Base-by-base conservation (phyloP, 2,797 vertebrate species). In the Rhyacichthys aspro region DNA sequence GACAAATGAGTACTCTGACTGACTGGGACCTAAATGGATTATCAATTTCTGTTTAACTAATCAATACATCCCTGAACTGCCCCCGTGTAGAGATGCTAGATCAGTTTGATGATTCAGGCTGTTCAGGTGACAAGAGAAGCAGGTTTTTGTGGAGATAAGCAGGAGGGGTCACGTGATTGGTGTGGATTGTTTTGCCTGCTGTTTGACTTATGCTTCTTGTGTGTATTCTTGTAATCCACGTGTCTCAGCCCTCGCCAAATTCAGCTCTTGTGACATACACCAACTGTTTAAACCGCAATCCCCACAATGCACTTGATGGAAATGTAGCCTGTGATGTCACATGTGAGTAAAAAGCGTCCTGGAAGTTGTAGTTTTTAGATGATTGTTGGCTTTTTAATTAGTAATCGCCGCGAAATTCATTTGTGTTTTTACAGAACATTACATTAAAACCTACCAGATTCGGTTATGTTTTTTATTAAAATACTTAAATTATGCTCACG, bases 211-310 rank as follows among this genome's bases (percentile, higher is more conserved):
- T 62, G 14, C 64, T 36, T 48, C 48, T 19, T 43, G 8, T 11
- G 15, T 55, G 45, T 55, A n/a, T 61, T 70, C 48, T 65, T 62
- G 39, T 55, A 73, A 81, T 90, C 88, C 90, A 91, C 87, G 89
- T 92, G 89, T 91, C 79, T 90, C 78, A 65, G 59, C 72, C 42
- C 61, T 81, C 65, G 69, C 56, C 56, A 68, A 59, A 36, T 65
- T 73, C 61, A 63, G 59, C 49, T 62, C 19, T 49, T 63, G 34
- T 78, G 77, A 80, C 72, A 69, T 53, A 48, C 59, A 71, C 81
- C 57, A 42, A 48, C 5, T n/a, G 38, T 9, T 36, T 19, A 23
- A 67, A 93, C 88, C 86, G 70, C 90, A 88, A 45, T 32, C 84
- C 81, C 90, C 86, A 70, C 1, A 8, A 64, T 42, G 55, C 75